These are phyloP conservation scores for Corythoichthys intestinalis DNA, from an alignment of 2,113 vertebrate genomes.

Conservation along the genomic window DNA sequence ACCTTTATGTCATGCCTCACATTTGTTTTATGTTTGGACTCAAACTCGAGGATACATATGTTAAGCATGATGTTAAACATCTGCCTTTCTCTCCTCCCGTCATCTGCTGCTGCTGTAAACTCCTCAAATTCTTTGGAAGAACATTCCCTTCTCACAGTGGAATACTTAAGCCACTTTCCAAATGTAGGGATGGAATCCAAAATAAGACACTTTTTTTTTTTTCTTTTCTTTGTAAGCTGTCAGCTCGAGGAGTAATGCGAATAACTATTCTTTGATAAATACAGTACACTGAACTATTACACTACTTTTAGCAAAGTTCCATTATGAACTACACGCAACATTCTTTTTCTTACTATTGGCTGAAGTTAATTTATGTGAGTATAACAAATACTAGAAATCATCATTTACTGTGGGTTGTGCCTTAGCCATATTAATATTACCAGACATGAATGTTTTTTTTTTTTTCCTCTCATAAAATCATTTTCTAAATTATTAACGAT, in stretches of 20 bases:
- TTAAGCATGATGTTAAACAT: constrained; percentile 46
- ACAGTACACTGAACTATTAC: background rate
- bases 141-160: constrained; percentile 18
- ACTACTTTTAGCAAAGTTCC: too few relatives aligned
- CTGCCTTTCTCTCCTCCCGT: constrained; percentile 29
- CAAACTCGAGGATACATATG: constrained; percentile 34
- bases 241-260: background rate
- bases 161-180: constrained; percentile 5
- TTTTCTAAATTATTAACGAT: background rate
- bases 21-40: constrained; percentile 35
- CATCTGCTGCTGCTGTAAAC: constrained; percentile 34
- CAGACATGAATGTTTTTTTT: background rate
- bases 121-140: constrained; percentile 9
- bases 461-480: background rate
- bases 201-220: background rate
- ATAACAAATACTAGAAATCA: background rate
- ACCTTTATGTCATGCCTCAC: constrained; percentile 4
- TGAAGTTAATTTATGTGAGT: background rate
- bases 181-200: background rate
- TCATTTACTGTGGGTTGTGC: background rate
- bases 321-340: background rate
- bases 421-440: background rate
- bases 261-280: background rate
- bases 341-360: background rate
- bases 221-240: background rate